Evolutionary conservation across 2,797 vertebrate genomes (phyloP), one percentile per base, ranked within the genome.

Genomic region (Neosilurus mollespiculum): DNA sequence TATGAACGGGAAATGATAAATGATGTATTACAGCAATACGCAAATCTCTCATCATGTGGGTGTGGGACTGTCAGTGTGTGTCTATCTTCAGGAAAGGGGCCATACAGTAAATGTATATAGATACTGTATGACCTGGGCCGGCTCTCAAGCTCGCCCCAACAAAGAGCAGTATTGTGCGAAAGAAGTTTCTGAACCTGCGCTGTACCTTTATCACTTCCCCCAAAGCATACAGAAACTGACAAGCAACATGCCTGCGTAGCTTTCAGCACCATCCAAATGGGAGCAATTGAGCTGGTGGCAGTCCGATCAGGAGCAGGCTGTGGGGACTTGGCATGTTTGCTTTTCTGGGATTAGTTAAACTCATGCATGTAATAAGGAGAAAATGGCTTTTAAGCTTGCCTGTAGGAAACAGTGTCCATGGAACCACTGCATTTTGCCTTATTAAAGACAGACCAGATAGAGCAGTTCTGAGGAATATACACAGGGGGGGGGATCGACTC

Each of bases 321-420:
- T 20, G 22, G 88, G 87, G 91, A 90, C 87, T 81, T 61, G 53
- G 83, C 75, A 69, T 91, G 91, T 91, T 91, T 96, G 94, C 94
- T 94, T 93, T 95, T 93, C 94, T 95, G 94, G 93, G 94, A 95
- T 95, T 93, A 95, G 94, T 95, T 95, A 94, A 95, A 96, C 94
- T 94, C 90, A 93, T 93, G 93, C 94, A 93, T 94, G 94, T 94
- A 95, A 96, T 95, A 93, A 94, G 94, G 94, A 95, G 94, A 94
- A 94, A 95, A 95, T 95, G 92, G 91, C 95, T 96, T 96, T 96
- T 93, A 96, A 95, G 93, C 94, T 92, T 92, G 94, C 92, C 94
- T 90, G 91, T 94, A 95, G 95, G 94, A 96, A 96, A 94, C 93
- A 91, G 92, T 92, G 93, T 92, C 93, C 94, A 92, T 94, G 93